Evolutionary conservation across 1,140 invertebrate species (phyloP), one percentile per base, ranked within the genome.

Genomic region (Melipona quadrifasciata): DNA sequence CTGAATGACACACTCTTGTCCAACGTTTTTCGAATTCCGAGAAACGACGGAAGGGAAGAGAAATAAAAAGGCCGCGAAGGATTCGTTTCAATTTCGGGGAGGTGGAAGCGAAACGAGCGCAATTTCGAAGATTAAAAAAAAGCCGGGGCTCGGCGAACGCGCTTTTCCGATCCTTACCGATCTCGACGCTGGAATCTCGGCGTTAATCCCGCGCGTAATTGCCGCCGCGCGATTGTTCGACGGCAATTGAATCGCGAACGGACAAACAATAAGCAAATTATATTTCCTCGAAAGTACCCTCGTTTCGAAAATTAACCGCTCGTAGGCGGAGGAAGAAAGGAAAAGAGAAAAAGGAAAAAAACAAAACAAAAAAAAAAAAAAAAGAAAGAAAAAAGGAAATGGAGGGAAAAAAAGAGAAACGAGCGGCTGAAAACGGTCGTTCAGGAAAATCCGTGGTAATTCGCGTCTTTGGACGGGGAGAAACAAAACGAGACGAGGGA

Each of bases 71-170:
- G 14, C n/a, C 14, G 24, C 14, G 70, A 34, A 24, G 24, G 70
- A 39, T 71, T 39, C 68, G 19, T 47, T 34, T 67, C 34, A n/a
- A 19, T 24, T 39, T 70, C 34, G 34, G 34, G 39, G 31, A n/a
- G 39, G 19, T 24, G 2, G 34, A 39, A 10, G 78, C 34, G 55
- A 68, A 71, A 70, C 24, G 53, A 27, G 51, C 24, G 53, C 78
- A 72, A 80, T 80, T 80, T 73, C 79, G 70, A 73, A 81, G 39
- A 73, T 73, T 61, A 64, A 80, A 73, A 73, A 79, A 74, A 31
- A 80, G 51, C 53, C n/a, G 14, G 39, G 53, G 24, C 57, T 55
- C 24, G 31, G 51, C 2, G 47, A 80, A 55, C 10, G 51, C 34
- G 24, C 53, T 47, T 47, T 47, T 47, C 11, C 67, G 11, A n/a